Base-by-base conservation (phyloP, 2,888 invertebrate genomes). In the Andrena fulva region DNA sequence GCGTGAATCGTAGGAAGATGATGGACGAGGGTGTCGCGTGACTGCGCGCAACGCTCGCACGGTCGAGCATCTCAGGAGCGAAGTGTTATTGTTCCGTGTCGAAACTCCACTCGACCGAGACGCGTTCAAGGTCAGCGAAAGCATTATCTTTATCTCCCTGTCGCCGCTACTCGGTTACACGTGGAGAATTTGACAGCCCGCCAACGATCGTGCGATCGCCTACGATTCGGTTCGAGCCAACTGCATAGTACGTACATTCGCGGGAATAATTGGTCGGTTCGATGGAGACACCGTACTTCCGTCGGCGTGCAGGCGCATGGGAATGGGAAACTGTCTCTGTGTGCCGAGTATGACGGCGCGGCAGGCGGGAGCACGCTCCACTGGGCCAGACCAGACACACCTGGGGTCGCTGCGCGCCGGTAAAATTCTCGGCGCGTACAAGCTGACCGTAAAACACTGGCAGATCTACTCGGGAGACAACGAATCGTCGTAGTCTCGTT, bases 301-400 rank as follows among this genome's bases (percentile, higher is more conserved):
- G 48, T 16, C 27, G 10, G 29, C 59, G 59, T 27, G 56, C 24
- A 56, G 10, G 56, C 56, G 56, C 24, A 24, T 56, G 10, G 24
- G 56, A 56, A 27, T 29, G 42, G 42, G 42, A 42, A 42, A 42
- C 42, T 42, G 42, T 42, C 42, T 42, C 42, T 42, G 42, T 27
- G 35, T 56, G n/a, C 12, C 56, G 59, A 3, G n/a, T 16, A n/a
- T 54, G 1, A 62, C 77, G 66, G 52, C 42, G 27, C 35, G 52
- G 48, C 70, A 7, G 35, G n/a, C 67, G 63, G 62, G 75, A 89
- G 80, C 88, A 89, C 92, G 92, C 92, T 92, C 91, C 92, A 92
- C 85, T 92, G 91, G 89, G 87, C 91, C 92, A 92, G 90, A 92
- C 91, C 91, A 91, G 92, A 92, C 92, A 90, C 91, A 90, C 91